These are phyloP conservation scores for Bimastos eiseni DNA, from an alignment of 2,888 invertebrate species.

Conservation along the genomic window DNA sequence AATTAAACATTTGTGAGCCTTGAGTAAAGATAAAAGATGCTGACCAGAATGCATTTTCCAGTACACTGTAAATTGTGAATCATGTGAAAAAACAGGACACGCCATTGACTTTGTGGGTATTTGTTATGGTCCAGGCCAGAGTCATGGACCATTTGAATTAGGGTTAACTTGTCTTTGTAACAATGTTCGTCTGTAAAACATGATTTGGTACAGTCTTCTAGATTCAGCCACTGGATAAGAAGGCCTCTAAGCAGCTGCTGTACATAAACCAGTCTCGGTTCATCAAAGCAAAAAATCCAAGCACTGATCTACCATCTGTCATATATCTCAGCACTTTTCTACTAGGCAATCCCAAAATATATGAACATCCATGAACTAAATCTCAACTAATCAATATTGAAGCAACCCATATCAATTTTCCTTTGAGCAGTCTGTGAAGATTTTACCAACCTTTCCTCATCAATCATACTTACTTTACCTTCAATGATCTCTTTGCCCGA, in stretches of 20 bases:
- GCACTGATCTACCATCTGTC: background rate
- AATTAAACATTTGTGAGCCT: background rate
- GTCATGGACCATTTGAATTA: background rate
- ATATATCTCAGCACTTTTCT: background rate
- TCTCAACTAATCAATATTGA: background rate
- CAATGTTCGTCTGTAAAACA: background rate
- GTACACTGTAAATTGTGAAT: background rate
- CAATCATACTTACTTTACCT: too few relatives aligned
- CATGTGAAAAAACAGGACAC: background rate
- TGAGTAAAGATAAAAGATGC: background rate
- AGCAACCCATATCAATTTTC: background rate
- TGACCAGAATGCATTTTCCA: background rate
- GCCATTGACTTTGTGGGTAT: background rate
- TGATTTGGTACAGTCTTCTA: background rate
- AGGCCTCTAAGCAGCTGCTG: background rate
- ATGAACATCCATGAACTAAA: background rate
- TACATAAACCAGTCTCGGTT: background rate
- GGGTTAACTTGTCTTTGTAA: background rate
- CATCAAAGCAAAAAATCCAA: background rate
- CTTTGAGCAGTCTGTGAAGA: background rate
- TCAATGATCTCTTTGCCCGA: background rate
- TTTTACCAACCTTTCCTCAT: too few relatives aligned
- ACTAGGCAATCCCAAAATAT: too few relatives aligned
- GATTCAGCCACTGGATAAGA: conserved; percentile 9
- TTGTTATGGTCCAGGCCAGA: background rate